A percentile compares a stretch with the other conserved stretches of the same genome.
Evolutionary conservation across 2,888 invertebrate species (phyloP).

Genomic region (Scrobipalpa costella): DNA sequence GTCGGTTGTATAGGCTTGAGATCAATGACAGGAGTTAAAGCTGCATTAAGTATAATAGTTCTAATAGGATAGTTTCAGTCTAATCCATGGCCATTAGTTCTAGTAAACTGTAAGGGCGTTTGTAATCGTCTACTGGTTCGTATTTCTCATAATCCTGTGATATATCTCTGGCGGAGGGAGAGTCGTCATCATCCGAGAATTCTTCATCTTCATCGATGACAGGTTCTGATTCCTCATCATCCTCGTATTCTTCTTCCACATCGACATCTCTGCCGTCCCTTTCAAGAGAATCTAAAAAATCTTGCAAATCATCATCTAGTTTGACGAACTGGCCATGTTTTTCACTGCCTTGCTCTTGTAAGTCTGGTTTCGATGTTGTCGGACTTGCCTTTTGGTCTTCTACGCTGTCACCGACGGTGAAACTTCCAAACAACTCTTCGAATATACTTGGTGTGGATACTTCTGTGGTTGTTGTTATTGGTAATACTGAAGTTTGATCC

Average conservation of each 20-base stretch:
- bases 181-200: conserved; percentile 43
- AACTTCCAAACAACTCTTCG: conserved; percentile 58
- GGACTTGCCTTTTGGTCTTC: conserved; percentile 35
- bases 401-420: conserved; percentile 53
- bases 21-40: conserved; percentile 45
- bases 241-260: conserved; percentile 36
- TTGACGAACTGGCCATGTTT: conserved; percentile 54
- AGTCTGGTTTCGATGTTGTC: conserved; percentile 41
- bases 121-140: conserved; percentile 33
- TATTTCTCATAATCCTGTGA: conserved; percentile 44
- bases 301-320: conserved; percentile 62
- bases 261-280: conserved; percentile 40
- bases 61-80: conserved; percentile 50
- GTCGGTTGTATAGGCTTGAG: conserved; percentile 39
- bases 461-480: conserved; percentile 45
- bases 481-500: conserved; percentile 3
- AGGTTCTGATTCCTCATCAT: conserved; percentile 38
- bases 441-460: conserved; percentile 53
- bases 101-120: conserved; percentile 61
- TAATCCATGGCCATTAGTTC: conserved; percentile 75
- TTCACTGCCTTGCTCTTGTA: conserved; percentile 51
- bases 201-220: conserved; percentile 42
- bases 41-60: conserved; percentile 41
- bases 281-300: conserved; percentile 59
- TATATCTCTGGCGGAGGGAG: conserved; percentile 38